Conservation (phyloP, 2,113 vertebrate genomes). For the Caretta caretta region DNA sequence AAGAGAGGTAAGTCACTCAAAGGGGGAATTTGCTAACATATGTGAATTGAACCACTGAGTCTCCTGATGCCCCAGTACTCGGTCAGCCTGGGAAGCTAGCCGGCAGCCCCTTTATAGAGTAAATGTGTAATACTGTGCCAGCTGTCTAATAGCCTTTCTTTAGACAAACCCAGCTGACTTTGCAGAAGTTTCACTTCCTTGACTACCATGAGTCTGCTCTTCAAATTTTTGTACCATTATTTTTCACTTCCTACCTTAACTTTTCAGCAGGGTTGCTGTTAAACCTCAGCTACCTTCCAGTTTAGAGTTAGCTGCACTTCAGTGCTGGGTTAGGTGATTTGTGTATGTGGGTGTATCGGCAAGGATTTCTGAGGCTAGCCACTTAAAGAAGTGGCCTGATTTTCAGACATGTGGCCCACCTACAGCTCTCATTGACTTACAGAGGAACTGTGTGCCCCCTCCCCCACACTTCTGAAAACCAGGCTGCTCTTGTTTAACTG, state of each 20-base stretch:
- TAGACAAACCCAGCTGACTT: background rate
- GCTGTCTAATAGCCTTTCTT: background rate
- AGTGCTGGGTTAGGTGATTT: rapidly evolving
- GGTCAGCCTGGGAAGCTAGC: background rate
- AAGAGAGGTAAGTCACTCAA: slow-evolving; percentile 90
- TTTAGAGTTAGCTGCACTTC: background rate
- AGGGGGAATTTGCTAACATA: background rate
- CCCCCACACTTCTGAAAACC: background rate
- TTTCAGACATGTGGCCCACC: rapidly evolving
- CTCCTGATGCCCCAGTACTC: background rate
- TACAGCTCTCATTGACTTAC: background rate
- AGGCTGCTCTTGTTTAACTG: rapidly evolving
- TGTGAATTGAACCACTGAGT: background rate
- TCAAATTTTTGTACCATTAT: background rate
- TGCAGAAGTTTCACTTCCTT: background rate
- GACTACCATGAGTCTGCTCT: background rate
- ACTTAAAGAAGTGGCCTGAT: background rate
- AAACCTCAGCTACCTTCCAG: background rate
- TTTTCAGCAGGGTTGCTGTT: background rate
- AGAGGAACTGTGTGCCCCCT: rapidly evolving
- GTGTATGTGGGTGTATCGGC: background rate
- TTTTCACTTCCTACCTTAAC: background rate
- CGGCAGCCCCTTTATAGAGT: background rate
- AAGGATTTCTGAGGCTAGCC: background rate
- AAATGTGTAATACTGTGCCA: background rate